These are phyloP conservation scores for Salvator merianae DNA, from an alignment of 2,113 vertebrate species.

Conservation along the genomic window DNA sequence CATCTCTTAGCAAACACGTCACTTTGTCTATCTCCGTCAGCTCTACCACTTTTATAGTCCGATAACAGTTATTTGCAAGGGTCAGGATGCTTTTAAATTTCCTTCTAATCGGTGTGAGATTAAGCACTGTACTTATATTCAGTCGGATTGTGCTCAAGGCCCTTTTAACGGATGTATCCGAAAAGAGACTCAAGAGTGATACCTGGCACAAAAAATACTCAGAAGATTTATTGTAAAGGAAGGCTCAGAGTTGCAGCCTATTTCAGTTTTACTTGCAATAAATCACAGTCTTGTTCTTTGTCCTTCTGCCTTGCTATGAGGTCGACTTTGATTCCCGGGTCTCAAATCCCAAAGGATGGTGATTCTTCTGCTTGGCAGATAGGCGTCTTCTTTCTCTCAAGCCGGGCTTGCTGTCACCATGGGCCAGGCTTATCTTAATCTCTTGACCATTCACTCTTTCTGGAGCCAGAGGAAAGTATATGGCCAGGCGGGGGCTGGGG, in stretches of 20 bases:
- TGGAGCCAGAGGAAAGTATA: not conserved
- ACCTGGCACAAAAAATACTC: not conserved
- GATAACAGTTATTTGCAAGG: no score
- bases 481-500: not conserved
- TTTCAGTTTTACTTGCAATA: not conserved
- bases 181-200: not conserved
- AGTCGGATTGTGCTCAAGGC: not conserved
- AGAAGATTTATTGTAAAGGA: not conserved
- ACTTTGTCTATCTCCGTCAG: no score
- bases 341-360: conserved; percentile 3
- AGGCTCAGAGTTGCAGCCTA: not conserved
- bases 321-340: not conserved
- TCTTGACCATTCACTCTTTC: not conserved
- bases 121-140: not conserved
- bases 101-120: not conserved
- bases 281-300: not conserved
- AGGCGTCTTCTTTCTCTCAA: not conserved
- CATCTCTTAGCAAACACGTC: no score
- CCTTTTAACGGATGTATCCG: not conserved
- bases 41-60: no score
- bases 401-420: not conserved
- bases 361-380: not conserved
- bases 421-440: conserved; percentile 8
- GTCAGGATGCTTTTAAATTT: not conserved
- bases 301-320: not conserved